Base-by-base conservation (phyloP, 2,888 invertebrate species). In the Chirona hameri region DNA sequence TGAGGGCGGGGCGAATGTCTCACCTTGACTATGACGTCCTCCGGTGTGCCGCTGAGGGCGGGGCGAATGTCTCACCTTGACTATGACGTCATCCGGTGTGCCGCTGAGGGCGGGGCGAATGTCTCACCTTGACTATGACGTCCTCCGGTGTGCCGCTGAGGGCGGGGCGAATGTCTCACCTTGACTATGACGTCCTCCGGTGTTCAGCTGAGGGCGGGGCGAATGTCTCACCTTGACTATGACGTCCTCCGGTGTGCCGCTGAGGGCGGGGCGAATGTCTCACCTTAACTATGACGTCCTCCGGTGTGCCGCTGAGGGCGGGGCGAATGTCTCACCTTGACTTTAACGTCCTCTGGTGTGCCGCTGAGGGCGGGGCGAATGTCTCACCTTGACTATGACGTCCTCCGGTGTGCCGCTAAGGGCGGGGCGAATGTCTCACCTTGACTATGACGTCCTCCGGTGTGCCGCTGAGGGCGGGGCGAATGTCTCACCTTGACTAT, bases 211-310 rank as follows among this genome's bases (percentile, higher is more conserved):
- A 72, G 84, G 76, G n/a, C n/a, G n/a, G n/a, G n/a, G n/a, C n/a
- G n/a, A n/a, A n/a, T n/a, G n/a, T n/a, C n/a, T n/a, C n/a, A n/a
- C n/a, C n/a, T n/a, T 12, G 7, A 52, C 52, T 18, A 52, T 18
- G 18, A 52, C 52, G 52, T 12, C 52, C 52, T 52, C 52, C 18
- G 12, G 52, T 52, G 52, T 52, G 1, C 18, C 52, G 2, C 7
- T 21, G 39, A 27, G 18, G 79, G 39, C 39, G n/a, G 39, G 39
- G 27, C 24, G 57, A 9, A 24, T 7, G 57, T 24, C 83, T 85
- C 88, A 92, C 92, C 90, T 93, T 93, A 72, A 93, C 91, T 85
- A 93, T 91, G 52, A 93, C 92, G 86, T 93, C 93, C 88, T 92
- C 85, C 0, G 85, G 84, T 15, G 84, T 83, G 9, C 83, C 85